Base-by-base conservation (phyloP, 2,797 vertebrate genomes). In the Ciconia nigra region DNA sequence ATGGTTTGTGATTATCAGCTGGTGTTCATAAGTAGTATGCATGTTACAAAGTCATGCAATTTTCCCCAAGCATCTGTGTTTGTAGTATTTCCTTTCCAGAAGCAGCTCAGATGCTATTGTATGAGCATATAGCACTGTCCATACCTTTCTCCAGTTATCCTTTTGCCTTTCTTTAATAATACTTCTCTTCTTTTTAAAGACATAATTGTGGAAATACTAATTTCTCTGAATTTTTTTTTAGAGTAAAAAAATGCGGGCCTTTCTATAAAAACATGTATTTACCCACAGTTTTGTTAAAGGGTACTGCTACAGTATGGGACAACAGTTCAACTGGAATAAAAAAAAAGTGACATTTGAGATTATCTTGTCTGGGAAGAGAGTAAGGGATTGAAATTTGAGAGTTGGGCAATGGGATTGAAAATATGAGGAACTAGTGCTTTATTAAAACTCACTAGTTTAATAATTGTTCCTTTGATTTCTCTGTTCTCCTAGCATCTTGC, bases 391-490 rank as follows among this genome's bases (percentile, higher is more conserved):
- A 78, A 89, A 82, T 63, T 42, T 65, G 35, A 72, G 70, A 83
- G 8, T 10, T 89, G 55, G 65, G 35, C 16, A 69, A 0, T 62
- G 62, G 15, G 70, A 44, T 83, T 52, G 65, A 67, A 89, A 92
- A 78, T 67, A 44, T 5, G 41, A 90, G 29, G 20, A 83, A 13
- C 5, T 65, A 72, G 25, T 0, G 0, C 35, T 92, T 87, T 39
- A 28, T 70, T 87, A 86, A 44, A 46, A 14, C n/a, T 72, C 79
- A 35, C 0, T 67, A 66, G 44, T 46, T 87, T 80, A 94, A 61
- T 97, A 74, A 81, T 67, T 92, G 22, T 86, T 93, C 28, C 44
- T 96, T 92, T 92, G 26, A 37, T 95, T 96, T 97, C 63, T 96
- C 74, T 97, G 28, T 96, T 95, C 29, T 94, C 58, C 47, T 93